Evolutionary conservation across 1,140 invertebrate genomes (phyloP).

Genomic region (Anoplophora glabripennis): DNA sequence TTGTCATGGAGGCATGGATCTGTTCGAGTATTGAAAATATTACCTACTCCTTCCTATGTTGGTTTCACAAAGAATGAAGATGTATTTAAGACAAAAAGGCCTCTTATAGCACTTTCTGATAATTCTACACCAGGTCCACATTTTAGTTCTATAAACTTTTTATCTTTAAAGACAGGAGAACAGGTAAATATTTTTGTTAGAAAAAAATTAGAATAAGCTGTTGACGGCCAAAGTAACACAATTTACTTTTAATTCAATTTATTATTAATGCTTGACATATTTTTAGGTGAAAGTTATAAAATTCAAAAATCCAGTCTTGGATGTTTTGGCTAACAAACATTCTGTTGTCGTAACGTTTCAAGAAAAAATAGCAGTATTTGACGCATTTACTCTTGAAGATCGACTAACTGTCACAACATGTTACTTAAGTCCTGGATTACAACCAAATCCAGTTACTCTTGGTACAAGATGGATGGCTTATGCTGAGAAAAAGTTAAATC

Average conservation of each 20-base stretch:
- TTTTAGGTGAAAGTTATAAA: conserved; percentile 77
- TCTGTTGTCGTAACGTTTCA: conserved; percentile 83
- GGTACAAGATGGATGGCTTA: conserved; percentile 79
- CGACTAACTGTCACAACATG: conserved; percentile 84
- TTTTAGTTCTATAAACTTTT: conserved; percentile 84
- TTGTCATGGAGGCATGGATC: conserved; percentile 86
- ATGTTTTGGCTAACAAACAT: conserved; percentile 79
- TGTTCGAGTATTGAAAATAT: conserved; percentile 75
- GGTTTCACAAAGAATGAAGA: conserved; percentile 49
- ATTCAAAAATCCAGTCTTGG: conserved; percentile 86
- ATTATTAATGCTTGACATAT: conserved; percentile 15
- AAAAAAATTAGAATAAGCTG: too few relatives aligned
- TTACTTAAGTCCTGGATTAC: conserved; percentile 79
- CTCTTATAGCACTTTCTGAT: conserved; percentile 86
- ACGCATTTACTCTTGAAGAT: conserved; percentile 84
- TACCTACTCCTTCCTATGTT: conserved; percentile 69
- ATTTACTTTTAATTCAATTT: not conserved
- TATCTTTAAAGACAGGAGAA: conserved; percentile 86
- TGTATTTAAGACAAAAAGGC: conserved; percentile 72
- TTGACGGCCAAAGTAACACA: not conserved
- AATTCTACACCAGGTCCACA: conserved; percentile 74
- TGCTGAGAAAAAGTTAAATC: conserved; percentile 81
- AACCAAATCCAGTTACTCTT: conserved; percentile 86
- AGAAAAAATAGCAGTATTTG: conserved; percentile 88
- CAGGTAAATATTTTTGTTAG: conserved; percentile 57